Base-by-base conservation (phyloP, 2,888 invertebrate genomes). In the Eulithis testata region DNA sequence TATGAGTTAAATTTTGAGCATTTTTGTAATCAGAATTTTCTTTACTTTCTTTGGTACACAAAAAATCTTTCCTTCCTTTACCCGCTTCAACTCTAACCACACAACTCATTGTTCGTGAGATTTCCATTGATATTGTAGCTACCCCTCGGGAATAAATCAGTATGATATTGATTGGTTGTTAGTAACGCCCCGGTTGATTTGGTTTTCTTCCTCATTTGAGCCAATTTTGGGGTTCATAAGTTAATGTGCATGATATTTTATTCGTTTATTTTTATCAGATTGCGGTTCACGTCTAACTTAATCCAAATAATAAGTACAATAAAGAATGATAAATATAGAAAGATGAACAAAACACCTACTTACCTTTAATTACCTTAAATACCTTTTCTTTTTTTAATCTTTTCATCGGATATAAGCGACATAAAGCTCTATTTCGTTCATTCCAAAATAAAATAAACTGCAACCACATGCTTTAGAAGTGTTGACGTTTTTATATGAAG, bases 151-250 rank as follows among this genome's bases (percentile, higher is more conserved):
- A 77, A 90, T 90, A 90, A 90, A 90, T 91, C 89, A 87, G 86
- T 85, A 79, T 77, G 87, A 85, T 88, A 90, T 90, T 90, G 90
- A 90, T 90, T 90, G 90, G 86, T 82, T 86, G 89, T 90, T 89
- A 89, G 89, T 82, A 82, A 88, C 90, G 90, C 89, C 88, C 84
- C 80, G 81, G 82, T 82, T 88, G 82, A 87, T 88, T 80, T 82
- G 75, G 82, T 84, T 84, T 86, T 82, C 79, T 80, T 78, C 78
- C 79, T 83, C 82, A 83, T 85, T 86, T 81, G 73, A 49, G 53
- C 69, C 73, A 65, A 74, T 76, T 78, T 75, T 71, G 64, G 75
- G 82, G 82, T 76, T 65, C 49, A 63, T 66, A 58, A 60, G 37
- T 14, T 37, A 60, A 55, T 66, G 47, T 63, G 43, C 61, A 54